Conservation (phyloP, 2,113 vertebrate species). For the Brienomyrus longianalis region DNA sequence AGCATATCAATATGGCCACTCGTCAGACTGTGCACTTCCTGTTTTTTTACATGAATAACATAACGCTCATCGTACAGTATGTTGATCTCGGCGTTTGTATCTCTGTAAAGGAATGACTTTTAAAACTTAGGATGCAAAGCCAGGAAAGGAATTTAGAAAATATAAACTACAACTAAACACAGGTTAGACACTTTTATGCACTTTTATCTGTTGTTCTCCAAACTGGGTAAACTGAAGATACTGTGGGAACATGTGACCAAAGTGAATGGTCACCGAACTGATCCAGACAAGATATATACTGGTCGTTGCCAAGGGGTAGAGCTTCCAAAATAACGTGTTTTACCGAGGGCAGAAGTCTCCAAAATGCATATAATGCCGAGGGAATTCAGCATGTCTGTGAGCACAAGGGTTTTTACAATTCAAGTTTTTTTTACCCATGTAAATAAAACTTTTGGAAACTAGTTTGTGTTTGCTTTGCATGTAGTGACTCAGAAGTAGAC, state of each 20-base stretch:
- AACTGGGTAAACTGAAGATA: not conserved
- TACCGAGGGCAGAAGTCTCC: not conserved
- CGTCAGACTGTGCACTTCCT: not conserved
- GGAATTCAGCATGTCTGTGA: not conserved
- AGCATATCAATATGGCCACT: not conserved
- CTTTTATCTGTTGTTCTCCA: not conserved
- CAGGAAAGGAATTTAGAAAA: not conserved
- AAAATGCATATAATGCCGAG: not conserved
- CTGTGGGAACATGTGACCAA: not conserved
- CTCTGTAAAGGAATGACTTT: not conserved
- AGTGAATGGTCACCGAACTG: not conserved
- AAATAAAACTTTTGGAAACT: not conserved
- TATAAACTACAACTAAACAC: not conserved
- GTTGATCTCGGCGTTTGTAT: not conserved
- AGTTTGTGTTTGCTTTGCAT: not conserved
- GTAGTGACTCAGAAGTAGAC: not conserved
- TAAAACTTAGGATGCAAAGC: not conserved
- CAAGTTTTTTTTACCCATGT: not conserved
- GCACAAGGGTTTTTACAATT: not conserved
- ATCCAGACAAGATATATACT: not conserved
- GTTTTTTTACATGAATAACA: not conserved
- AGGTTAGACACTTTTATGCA: not conserved
- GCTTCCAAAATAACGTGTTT: not conserved
- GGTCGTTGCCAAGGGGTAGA: not conserved
- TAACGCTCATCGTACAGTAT: not conserved